Evolutionary conservation across 1,140 invertebrate species (phyloP).

Genomic region (Eurosta solidaginis): DNA sequence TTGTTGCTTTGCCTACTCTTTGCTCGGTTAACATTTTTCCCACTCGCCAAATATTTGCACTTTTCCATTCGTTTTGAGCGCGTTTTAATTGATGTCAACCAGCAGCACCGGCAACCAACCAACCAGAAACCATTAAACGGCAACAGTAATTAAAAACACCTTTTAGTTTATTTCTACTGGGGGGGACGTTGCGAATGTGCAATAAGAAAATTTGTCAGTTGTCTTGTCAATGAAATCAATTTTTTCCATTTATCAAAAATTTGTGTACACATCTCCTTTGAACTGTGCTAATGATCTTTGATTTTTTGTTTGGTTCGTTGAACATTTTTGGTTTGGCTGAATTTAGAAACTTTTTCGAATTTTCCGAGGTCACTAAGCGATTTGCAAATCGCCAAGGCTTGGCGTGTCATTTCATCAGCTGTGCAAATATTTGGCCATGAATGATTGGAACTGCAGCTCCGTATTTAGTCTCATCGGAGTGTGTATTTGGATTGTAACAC

Average conservation of each 20-base stretch:
- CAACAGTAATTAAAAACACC: constrained; percentile 56
- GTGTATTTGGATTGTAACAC: neutral
- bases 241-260: constrained; percentile 16
- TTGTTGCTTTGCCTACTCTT: constrained; percentile 24
- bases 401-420: neutral
- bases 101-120: constrained; percentile 29
- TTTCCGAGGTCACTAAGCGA: neutral
- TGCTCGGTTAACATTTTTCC: neutral
- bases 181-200: neutral
- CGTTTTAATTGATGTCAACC: constrained; percentile 44
- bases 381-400: neutral
- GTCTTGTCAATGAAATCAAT: constrained; percentile 30
- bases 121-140: neutral
- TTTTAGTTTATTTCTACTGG: constrained; percentile 45
- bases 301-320: neutral
- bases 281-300: neutral
- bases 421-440: neutral
- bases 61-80: constrained; percentile 51
- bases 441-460: neutral
- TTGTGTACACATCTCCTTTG: neutral
- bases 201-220: constrained; percentile 27
- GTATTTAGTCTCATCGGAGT: neutral
- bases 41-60: constrained; percentile 48
- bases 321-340: neutral
- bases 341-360: neutral